These are phyloP conservation scores for Pammene aurita DNA, from an alignment of 2,888 invertebrate species.

Conservation along the genomic window DNA sequence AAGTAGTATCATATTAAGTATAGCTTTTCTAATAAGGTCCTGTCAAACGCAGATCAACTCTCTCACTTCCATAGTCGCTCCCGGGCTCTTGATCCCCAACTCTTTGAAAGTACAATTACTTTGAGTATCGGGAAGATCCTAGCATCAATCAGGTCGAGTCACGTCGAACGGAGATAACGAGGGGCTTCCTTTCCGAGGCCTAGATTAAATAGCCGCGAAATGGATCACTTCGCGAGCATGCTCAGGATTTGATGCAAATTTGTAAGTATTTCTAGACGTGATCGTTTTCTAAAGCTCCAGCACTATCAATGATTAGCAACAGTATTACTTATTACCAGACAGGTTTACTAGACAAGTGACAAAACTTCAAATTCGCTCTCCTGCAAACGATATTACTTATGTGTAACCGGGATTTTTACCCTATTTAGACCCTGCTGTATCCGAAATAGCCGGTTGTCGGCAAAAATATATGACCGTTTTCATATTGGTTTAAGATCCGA, in stretches of 20 bases:
- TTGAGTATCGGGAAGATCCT: conserved; percentile 15
- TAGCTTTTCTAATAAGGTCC: background rate
- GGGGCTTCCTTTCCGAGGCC: conserved; percentile 10
- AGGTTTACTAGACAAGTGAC: too few relatives aligned
- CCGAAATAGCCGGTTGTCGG: too few relatives aligned
- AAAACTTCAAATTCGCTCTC: too few relatives aligned
- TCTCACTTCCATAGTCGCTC: conserved; percentile 1
- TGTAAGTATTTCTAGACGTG: conserved; percentile 2
- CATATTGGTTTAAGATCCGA: too few relatives aligned
- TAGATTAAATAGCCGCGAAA: conserved; percentile 13
- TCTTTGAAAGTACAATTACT: conserved; percentile 27
- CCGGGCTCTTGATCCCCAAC: conserved; percentile 12
- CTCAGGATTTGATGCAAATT: background rate
- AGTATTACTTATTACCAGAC: too few relatives aligned
- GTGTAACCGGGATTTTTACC: too few relatives aligned
- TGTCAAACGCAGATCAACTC: conserved; percentile 6
- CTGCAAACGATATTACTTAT: too few relatives aligned
- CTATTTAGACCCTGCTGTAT: too few relatives aligned
- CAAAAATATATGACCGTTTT: too few relatives aligned
- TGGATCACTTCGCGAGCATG: conserved; percentile 9
- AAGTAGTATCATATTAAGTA: background rate
- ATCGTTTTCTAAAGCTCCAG: background rate
- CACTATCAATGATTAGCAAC: too few relatives aligned
- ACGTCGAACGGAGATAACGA: conserved; percentile 26
- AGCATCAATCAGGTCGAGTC: conserved; percentile 20